These are phyloP conservation scores for Drosophila simulans DNA, from an alignment of 1,140 invertebrate genomes.

Conservation along the genomic window DNA sequence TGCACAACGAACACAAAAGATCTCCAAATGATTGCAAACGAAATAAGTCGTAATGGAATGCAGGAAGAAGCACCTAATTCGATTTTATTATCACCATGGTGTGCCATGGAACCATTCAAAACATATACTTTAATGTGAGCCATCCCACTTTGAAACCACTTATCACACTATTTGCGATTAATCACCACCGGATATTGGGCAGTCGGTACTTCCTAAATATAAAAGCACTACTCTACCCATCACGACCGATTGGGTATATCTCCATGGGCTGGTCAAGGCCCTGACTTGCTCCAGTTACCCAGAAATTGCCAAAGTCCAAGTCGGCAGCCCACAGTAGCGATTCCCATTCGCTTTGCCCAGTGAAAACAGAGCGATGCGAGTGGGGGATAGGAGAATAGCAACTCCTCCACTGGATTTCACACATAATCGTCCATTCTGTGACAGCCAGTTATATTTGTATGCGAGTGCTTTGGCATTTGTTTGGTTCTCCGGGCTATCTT, in stretches of 20 bases:
- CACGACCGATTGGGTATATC: neutral
- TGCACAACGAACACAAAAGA: conserved; percentile 45
- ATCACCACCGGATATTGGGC: neutral
- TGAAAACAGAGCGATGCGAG: conserved; percentile 20
- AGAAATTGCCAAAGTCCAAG: conserved; percentile 26
- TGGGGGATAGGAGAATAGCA: neutral
- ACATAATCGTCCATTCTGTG: conserved; percentile 5
- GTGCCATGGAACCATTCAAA: neutral
- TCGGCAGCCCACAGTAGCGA: conserved; percentile 13
- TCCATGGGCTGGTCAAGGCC: conserved; percentile 9
- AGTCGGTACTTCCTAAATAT: neutral
- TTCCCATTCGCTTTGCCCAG: neutral
- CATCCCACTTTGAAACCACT: neutral
- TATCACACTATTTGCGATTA: neutral
- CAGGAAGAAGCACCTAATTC: too few species aligned
- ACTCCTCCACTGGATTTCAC: conserved; percentile 14
- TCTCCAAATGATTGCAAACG: too few species aligned
- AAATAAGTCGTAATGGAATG: neutral
- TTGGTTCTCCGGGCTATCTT: conserved; percentile 50
- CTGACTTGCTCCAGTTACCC: conserved; percentile 23
- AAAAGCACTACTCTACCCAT: neutral
- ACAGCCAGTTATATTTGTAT: conserved; percentile 23
- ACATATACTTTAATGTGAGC: neutral
- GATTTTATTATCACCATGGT: too few species aligned
- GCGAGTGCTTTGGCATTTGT: conserved; percentile 20